Conservation (phyloP, 2,888 invertebrate genomes). For the Camponotus fellah region DNA sequence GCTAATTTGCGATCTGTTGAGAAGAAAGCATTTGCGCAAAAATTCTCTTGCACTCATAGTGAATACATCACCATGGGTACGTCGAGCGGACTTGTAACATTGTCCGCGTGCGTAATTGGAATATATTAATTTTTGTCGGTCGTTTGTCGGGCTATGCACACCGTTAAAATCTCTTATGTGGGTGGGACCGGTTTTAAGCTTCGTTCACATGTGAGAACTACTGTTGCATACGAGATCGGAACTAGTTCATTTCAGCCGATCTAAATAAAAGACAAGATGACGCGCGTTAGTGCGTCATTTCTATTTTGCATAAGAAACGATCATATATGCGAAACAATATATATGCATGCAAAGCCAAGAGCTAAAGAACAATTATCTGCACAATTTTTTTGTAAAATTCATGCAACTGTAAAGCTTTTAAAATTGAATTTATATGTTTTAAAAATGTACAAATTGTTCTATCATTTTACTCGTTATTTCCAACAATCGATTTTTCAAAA, state of each 20-base stretch:
- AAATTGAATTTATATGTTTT: background rate
- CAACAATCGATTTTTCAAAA: background rate
- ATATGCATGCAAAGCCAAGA: background rate
- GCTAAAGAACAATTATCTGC: background rate
- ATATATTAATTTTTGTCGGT: constrained; percentile 68
- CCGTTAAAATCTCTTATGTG: constrained; percentile 53
- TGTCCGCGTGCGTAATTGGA: constrained; percentile 69
- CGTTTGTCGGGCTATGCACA: constrained; percentile 36
- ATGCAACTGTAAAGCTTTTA: background rate
- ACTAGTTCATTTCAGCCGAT: constrained; percentile 71
- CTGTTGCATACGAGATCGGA: constrained; percentile 62
- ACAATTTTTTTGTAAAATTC: background rate
- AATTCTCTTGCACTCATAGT: constrained; percentile 1
- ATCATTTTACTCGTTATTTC: background rate
- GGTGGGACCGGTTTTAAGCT: constrained; percentile 75
- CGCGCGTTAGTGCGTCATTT: background rate
- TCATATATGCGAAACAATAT: too few relatives aligned
- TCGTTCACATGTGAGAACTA: constrained; percentile 63
- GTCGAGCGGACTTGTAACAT: constrained; percentile 60
- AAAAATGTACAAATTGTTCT: background rate
- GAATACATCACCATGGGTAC: background rate
- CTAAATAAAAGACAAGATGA: constrained; percentile 51
- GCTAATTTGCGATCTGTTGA: background rate
- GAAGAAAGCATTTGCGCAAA: background rate
- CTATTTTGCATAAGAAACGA: background rate